Base-by-base conservation (phyloP, 2,888 invertebrate species). In the Lasioglossum calceatum region DNA sequence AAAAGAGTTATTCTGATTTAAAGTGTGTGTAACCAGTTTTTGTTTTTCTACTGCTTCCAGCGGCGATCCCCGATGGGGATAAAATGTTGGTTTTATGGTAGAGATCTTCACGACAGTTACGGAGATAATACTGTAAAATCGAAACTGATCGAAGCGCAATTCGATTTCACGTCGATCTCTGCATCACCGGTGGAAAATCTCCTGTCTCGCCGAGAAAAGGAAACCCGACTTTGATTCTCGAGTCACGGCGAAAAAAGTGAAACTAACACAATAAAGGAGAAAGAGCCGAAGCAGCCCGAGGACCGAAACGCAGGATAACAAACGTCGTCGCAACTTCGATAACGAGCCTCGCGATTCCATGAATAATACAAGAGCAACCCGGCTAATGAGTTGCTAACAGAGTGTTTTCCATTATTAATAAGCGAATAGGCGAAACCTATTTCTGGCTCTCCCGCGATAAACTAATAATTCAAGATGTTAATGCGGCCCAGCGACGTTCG, bases 361-460 rank as follows among this genome's bases (percentile, higher is more conserved):
- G 85, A 82, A 87, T 87, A 85, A 87, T 77, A 79, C 71, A 87
- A 27, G 39, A 70, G 44, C 42, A n/a, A 67, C 23, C 32, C 23
- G 50, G 42, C 58, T 32, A 75, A 77, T 71, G 70, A 64, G 64
- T 74, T 58, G 64, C 71, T 73, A 82, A 85, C 73, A 50, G 72
- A 74, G 73, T 84, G 54, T 54, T 47, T 72, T 61, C 74, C 64
- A 67, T 84, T 88, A 87, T 87, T 88, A 84, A 87, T 79, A 82
- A 70, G 77, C 50, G 86, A 27, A 42, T 47, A 36, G 73, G 61
- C 72, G 64, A 78, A 71, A 50, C 36, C 81, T 76, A 73, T 79
- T 78, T 50, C 58, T 27, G 32, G 36, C 10, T n/a, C 44, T 58
- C 27, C 4, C 23, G 16, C 61, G 79, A 71, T 64, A 54, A 79